Conservation (phyloP, 2,113 vertebrate genomes). For the Numida meleagris region DNA sequence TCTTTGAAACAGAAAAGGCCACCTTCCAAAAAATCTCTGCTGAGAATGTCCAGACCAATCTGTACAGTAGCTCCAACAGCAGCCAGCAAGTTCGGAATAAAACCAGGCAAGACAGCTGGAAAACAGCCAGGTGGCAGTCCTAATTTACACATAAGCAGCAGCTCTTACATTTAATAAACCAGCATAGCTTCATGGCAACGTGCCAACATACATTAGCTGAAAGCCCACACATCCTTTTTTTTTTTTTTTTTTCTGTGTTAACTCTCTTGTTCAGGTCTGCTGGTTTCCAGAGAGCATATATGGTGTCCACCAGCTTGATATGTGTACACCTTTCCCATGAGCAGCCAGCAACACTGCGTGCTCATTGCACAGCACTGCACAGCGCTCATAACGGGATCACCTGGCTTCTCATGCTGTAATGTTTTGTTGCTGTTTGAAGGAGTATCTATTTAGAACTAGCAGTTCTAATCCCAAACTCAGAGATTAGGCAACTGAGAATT, state of each 20-base stretch:
- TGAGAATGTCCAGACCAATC: conserved; percentile 32
- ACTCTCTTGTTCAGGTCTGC: background rate
- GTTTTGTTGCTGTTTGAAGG: background rate
- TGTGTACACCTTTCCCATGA: background rate
- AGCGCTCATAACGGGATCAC: background rate
- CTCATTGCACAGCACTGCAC: background rate
- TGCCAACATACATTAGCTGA: conserved; percentile 32
- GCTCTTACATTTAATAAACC: conserved; percentile 52
- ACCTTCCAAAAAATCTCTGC: background rate
- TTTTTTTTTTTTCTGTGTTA: background rate
- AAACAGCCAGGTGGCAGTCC: conserved; percentile 53
- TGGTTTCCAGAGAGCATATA: background rate
- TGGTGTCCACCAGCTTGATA: background rate
- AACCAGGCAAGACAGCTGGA: conserved; percentile 63
- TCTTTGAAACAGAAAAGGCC: background rate
- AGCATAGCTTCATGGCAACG: background rate
- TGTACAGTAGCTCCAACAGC: conserved; percentile 59
- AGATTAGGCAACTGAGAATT: background rate
- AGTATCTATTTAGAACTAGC: background rate
- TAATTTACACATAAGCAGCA: conserved; percentile 57
- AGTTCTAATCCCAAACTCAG: background rate
- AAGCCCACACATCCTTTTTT: background rate
- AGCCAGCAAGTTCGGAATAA: conserved; percentile 35
- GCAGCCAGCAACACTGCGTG: background rate
- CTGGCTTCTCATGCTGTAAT: background rate